Evolutionary conservation across 2,797 vertebrate genomes (phyloP).

Genomic region (Sarcophilus harrisii): DNA sequence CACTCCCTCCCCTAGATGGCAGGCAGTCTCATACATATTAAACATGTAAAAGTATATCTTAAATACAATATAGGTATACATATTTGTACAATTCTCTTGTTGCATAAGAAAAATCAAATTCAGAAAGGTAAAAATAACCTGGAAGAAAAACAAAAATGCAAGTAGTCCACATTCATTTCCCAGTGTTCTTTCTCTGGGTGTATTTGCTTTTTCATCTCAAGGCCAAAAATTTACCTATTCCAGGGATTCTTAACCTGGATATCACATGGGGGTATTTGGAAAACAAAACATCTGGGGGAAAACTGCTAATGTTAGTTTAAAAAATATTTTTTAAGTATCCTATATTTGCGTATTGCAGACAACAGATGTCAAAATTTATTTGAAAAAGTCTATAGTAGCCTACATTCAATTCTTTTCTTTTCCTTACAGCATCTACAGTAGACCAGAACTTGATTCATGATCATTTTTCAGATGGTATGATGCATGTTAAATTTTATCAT

Average conservation of each 20-base stretch:
- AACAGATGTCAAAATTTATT: not conserved
- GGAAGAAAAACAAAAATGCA: too few relatives aligned
- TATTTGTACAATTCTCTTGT: too few relatives aligned
- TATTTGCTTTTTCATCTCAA: not conserved
- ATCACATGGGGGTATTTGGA: not conserved
- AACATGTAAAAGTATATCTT: too few relatives aligned
- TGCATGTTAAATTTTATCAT: conserved; percentile 41
- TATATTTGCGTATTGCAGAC: not conserved
- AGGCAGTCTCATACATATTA: too few relatives aligned
- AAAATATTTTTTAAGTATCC: not conserved
- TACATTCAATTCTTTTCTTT: conserved; percentile 13
- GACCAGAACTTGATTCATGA: conserved; percentile 27
- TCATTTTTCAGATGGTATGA: conserved; percentile 57
- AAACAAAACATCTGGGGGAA: not conserved
- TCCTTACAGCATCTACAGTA: conserved; percentile 43
- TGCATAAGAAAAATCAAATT: too few relatives aligned
- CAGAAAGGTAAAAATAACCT: too few relatives aligned
- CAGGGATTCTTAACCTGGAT: not conserved
- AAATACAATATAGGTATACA: too few relatives aligned
- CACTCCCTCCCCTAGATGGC: too few relatives aligned
- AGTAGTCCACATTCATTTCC: too few relatives aligned
- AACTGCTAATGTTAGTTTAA: not conserved
- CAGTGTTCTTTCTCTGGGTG: too few relatives aligned
- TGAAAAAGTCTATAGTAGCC: not conserved
- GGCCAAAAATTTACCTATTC: not conserved